phyloP scores from a whole-genome alignment of 2,113 vertebrate genomes.

The Psilopsiagon aymara region DNA sequence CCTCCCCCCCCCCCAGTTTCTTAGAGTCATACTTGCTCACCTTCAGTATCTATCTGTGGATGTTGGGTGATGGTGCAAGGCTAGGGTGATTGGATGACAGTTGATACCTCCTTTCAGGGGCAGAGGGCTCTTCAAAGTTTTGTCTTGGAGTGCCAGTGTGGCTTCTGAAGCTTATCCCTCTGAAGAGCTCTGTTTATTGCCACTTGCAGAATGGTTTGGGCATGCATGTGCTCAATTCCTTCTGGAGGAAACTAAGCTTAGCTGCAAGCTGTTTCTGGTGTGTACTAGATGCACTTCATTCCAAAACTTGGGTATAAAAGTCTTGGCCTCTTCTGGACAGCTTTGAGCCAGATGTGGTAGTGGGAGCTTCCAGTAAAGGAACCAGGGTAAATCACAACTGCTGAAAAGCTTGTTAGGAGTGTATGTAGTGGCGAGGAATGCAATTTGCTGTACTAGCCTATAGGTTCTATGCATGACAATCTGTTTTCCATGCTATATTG shows the following conservation, averaged over 20 bases:
- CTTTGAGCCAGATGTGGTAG: neutral
- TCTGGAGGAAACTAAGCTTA: neutral
- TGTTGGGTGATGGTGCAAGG: neutral
- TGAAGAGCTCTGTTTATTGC: rapidly evolving
- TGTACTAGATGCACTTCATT: neutral
- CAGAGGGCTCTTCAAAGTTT: neutral
- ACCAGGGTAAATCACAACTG: neutral
- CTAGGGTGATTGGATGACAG: neutral
- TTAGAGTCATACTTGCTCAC: rapidly evolving
- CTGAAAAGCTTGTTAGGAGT: neutral
- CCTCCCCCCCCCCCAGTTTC: rapidly evolving
- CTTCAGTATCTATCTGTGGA: neutral
- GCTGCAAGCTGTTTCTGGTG: neutral
- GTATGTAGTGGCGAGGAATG: neutral
- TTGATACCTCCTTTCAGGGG: rapidly evolving
- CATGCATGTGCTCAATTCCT: neutral
- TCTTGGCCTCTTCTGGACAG: neutral
- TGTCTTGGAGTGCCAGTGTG: neutral
- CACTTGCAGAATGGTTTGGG: neutral
- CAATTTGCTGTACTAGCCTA: neutral
- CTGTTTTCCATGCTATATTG: neutral
- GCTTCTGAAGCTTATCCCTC: neutral
- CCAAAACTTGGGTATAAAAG: rapidly evolving
- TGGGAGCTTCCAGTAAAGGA: neutral
- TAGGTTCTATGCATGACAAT: neutral